A percentile compares a stretch with the other conserved stretches of the same genome.
Conservation (phyloP, 1,140 invertebrate genomes). For the Sycophaga agraensis region DNA sequence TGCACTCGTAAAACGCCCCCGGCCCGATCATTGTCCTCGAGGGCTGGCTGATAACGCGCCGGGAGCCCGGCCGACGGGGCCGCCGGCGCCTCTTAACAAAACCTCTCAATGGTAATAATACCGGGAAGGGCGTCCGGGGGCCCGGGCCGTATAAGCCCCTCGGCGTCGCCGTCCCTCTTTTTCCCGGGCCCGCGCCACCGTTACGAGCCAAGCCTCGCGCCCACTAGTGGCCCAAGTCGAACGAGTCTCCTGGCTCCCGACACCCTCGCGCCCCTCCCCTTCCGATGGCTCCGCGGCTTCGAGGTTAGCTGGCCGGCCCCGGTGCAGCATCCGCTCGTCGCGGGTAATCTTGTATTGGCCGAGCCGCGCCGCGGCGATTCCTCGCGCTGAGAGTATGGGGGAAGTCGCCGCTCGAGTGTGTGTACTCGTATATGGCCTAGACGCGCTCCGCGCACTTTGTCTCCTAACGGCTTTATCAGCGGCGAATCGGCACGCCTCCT, state of each 20-base stretch:
- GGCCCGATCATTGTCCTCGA: no score
- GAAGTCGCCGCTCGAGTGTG: no score
- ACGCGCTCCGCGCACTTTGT: no score
- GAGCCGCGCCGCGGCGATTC: no score
- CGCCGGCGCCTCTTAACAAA: conserved; percentile 49
- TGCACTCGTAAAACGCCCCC: no score
- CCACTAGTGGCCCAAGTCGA: background rate
- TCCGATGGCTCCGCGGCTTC: conserved; percentile 32
- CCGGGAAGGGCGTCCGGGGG: conserved; percentile 33
- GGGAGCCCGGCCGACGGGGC: conserved; percentile 32
- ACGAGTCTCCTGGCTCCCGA: background rate
- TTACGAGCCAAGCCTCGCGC: conserved; percentile 21
- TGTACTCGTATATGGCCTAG: no score
- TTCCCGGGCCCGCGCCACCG: conserved; percentile 16
- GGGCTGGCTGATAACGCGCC: conserved; percentile 44
- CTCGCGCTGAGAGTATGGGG: no score
- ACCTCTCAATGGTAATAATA: conserved; percentile 37
- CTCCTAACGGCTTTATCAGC: no score
- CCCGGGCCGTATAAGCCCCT: conserved; percentile 9
- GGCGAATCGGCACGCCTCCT: no score
- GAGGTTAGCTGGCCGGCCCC: conserved; percentile 23
- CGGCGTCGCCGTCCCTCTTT: conserved; percentile 4
- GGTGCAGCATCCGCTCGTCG: background rate
- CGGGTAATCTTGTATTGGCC: no score
- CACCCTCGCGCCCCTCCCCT: background rate